Evolutionary conservation across 2,797 vertebrate genomes (phyloP), one percentile per base, ranked within the genome.

Genomic region (Crocodylus rhombifer): DNA sequence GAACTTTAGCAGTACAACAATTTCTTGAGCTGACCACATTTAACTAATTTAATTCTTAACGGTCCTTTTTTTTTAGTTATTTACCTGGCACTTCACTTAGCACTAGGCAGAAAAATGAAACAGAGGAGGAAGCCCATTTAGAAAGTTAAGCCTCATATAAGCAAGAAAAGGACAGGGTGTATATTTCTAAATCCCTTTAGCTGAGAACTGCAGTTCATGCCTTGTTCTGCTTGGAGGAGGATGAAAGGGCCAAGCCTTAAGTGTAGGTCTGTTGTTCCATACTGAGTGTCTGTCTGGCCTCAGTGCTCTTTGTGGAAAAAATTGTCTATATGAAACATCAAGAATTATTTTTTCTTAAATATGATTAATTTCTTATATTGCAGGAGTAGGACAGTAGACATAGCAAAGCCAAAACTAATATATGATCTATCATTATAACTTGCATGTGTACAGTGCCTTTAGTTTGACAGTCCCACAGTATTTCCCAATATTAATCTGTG

Each of bases 111-210:
- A 82, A 84, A 25, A 55, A 15, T 83, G 91, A n/a, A 30, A 26
- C 23, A 61, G 26, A 26, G 12, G 8, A 21, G 20, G 25, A 75
- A 81, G 61, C 71, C 30, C 62, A 0, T 77, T 80, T 15, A 20
- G n/a, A 86, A 82, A 90, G 25, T 64, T 67, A 69, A 82, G 55
- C 89, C 78, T 58, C 15, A 14, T 10, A 58, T 57, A 86, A 78
- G 25, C 28, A 64, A 51, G 64, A 30, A 28, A 26, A 87, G 42
- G 28, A 42, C 5, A 86, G 33, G 11, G 14, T 77, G 3, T 5
- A 60, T 60, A 60, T 60, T 60, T 60, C 58, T 60, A 51, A 51
- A 51, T 51, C 42, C 74, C 60, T 93, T 85, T 88, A 90, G 4
- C 21, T 75, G 58, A 74, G 58, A 81, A 21, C 61, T 86, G 25